phyloP scores from a whole-genome alignment of 2,797 vertebrate genomes.

The Microchirus variegatus region DNA sequence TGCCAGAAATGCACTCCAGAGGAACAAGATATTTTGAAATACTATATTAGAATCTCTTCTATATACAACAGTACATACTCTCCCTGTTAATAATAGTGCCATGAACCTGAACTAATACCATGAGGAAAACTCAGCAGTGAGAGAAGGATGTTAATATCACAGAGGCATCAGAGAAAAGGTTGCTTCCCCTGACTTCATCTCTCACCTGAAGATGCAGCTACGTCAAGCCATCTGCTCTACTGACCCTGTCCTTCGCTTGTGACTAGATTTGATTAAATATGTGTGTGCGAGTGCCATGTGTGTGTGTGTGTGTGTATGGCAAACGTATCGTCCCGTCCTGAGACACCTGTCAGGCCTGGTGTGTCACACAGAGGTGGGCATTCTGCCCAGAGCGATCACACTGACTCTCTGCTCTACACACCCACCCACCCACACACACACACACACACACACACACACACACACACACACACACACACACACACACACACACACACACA shows the following conservation, averaged over 20 bases:
- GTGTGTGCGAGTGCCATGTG: not conserved
- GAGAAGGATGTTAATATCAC: conserved; percentile 5
- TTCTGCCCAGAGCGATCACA: conserved; percentile 49
- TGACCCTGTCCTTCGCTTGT: conserved; percentile 5
- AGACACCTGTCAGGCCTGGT: conserved; percentile 61
- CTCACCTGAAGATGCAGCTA: conserved; percentile 31
- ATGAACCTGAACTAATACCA: not conserved
- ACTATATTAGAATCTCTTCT: too few species aligned
- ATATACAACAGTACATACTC: too few species aligned
- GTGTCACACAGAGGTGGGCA: conserved; percentile 52
- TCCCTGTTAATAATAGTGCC: conserved; percentile 7
- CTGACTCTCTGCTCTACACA: conserved; percentile 21
- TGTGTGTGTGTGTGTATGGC: too few species aligned
- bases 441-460: too few species aligned
- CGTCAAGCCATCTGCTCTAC: conserved; percentile 44
- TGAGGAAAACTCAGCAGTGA: not conserved
- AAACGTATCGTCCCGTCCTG: not conserved
- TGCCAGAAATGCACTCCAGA: too few species aligned
- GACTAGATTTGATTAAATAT: not conserved
- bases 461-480: too few species aligned
- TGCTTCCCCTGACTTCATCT: conserved; percentile 15
- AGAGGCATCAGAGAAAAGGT: conserved; percentile 4
- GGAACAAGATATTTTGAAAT: too few species aligned
- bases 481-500: too few species aligned
- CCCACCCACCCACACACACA: not conserved